Percentiles rank a stretch among this genome's conserved stretches.
Conservation (phyloP, 2,797 vertebrate species). For the Gymnocypris eckloni region DNA sequence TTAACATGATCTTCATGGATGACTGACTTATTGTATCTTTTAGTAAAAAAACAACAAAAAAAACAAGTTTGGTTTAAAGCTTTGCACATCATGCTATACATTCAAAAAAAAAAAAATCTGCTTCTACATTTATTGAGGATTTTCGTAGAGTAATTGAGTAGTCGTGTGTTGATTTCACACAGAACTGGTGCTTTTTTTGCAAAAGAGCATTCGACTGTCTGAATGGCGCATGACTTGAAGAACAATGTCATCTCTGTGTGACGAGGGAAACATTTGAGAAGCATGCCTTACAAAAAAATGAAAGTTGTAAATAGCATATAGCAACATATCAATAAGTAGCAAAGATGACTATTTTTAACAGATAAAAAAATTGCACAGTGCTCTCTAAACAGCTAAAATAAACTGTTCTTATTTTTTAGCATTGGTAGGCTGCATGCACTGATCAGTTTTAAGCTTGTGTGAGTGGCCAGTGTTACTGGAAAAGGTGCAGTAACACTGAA, state of each 20-base stretch:
- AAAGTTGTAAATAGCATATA: constrained; percentile 50
- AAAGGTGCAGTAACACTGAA: constrained; percentile 43
- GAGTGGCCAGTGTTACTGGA: constrained; percentile 32
- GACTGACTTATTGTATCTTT: constrained; percentile 2
- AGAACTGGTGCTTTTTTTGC: constrained; percentile 17
- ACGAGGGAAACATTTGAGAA: constrained; percentile 32
- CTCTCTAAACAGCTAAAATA: constrained; percentile 35
- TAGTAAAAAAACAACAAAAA: neutral
- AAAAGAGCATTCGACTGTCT: constrained; percentile 37
- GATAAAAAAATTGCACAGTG: constrained; percentile 50
- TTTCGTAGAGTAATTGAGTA: neutral
- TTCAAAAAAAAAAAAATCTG: constrained; percentile 13
- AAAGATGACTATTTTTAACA: constrained; percentile 58
- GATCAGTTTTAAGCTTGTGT: constrained; percentile 40
- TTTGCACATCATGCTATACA: neutral
- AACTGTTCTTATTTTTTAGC: constrained; percentile 34
- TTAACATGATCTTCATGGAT: constrained; percentile 5
- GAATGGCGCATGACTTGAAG: constrained; percentile 27
- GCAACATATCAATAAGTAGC: constrained; percentile 57
- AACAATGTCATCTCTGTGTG: constrained; percentile 40
- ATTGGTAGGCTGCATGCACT: constrained; percentile 56
- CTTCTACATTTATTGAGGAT: neutral
- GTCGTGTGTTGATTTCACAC: constrained; percentile 29
- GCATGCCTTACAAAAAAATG: constrained; percentile 53
- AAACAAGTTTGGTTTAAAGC: constrained; percentile 17